Evolutionary conservation across 37 sponge, comb jelly and placozoan species (phyloP).

Genomic region (Hormiphora californensis): DNA sequence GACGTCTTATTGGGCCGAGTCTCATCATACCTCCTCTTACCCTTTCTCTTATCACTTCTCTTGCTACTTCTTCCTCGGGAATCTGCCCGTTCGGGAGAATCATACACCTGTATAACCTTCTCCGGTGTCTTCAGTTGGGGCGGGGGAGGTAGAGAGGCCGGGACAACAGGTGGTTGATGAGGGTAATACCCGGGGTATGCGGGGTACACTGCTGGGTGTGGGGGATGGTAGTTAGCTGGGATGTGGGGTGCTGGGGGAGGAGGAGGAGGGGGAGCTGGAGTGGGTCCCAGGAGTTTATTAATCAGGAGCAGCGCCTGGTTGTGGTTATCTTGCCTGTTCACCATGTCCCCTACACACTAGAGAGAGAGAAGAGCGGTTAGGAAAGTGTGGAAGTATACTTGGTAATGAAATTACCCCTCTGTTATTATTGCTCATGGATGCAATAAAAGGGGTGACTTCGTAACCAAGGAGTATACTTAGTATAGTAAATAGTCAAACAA

Average conservation of each 20-base stretch:
- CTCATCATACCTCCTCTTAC: constrained; percentile 34
- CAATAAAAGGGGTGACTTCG: too few relatives aligned
- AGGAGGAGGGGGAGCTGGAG: constrained; percentile 15
- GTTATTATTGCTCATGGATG: too few relatives aligned
- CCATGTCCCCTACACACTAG: too few relatives aligned
- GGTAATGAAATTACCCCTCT: too few relatives aligned
- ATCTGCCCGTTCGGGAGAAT: background rate
- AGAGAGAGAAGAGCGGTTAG: too few relatives aligned
- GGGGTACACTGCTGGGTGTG: too few relatives aligned
- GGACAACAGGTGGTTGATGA: background rate
- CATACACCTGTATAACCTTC: background rate
- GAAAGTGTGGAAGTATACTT: too few relatives aligned
- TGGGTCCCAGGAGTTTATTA: constrained; percentile 38
- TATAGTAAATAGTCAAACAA: too few relatives aligned
- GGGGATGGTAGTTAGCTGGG: too few relatives aligned
- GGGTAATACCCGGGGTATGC: too few relatives aligned
- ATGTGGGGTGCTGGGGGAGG: background rate
- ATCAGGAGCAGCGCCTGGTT: constrained; percentile 39
- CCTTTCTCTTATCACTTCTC: background rate
- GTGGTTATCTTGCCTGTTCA: constrained; percentile 6
- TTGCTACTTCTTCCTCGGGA: background rate
- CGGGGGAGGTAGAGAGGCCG: constrained; percentile 8
- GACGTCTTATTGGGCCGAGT: background rate
- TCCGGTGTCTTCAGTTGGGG: constrained; percentile 6
- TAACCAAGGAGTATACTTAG: too few relatives aligned